Evolutionary conservation across 2,797 vertebrate species (phyloP), one percentile per base, ranked within the genome.

Genomic region (Perdix hodgsoniae): DNA sequence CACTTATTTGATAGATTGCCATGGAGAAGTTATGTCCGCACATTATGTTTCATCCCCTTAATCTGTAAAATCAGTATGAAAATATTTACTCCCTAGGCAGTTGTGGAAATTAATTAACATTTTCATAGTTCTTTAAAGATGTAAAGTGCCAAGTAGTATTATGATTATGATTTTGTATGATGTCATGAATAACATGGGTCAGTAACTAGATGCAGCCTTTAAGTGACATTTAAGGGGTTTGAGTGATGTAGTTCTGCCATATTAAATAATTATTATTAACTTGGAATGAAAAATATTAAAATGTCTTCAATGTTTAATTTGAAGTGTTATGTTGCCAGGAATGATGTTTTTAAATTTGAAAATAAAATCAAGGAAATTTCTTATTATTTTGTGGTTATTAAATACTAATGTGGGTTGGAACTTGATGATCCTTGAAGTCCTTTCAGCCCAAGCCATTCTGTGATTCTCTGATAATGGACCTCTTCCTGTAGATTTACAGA

Each of bases 71-170:
- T 88, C 85, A 57, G 56, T 66, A 90, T 79, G 85, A 95, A 95
- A 92, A 94, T 93, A 91, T 94, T 96, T 95, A 92, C 84, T 93
- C 95, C 67, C 26, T 54, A 67, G 95, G 96, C 96, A 92, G 37
- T 91, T 91, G 52, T 86, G 66, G 76, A 92, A 89, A 91, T 92
- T 94, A 91, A 92, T 96, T 96, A 95, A 86, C 71, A 88, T 91
- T 95, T 91, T 73, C 71, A 17, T 88, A 82, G 82, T 83, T 91
- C 37, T 93, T 92, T 83, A 94, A 94, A 96, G 93, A 95, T 94
- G 86, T 45, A 59, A 96, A 83, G 52, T 95, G 87, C 71, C 89
- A 94, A 90, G 49, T 23, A 57, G 17, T 56, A 73, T 94, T 92
- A 92, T 16, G 35, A 56, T 95, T 73, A 45, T 24, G 44, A 24